Evolutionary conservation across 2,888 invertebrate species (phyloP), one percentile per base, ranked within the genome.

Genomic region (Silvanus unidentatus): DNA sequence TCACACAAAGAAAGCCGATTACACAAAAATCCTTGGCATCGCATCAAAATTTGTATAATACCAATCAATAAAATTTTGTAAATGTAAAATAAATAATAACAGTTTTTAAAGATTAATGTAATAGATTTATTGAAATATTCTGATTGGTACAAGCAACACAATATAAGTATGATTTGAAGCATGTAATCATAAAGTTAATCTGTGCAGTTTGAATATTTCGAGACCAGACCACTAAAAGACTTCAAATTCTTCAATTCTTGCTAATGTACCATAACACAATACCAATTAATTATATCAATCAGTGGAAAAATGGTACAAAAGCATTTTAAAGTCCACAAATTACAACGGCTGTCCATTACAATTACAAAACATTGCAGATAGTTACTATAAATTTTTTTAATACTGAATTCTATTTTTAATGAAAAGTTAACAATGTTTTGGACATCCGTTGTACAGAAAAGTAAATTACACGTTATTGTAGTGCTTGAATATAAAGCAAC

Each of bases 21-120:
- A 93, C 65, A 93, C 95, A 0, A 97, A 97, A 73, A 71, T 98
- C 39, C 71, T 97, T 58, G 87, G 91, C 1, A 89, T 97, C 57
- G 90, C 95, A 5, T 84, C 90, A 38, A 86, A 79, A 74, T 94
- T 91, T 81, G 82, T 94, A 36, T 94, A 62, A 14, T 28, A 8
- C 9, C n/a, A n/a, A 34, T 37, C 16, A 6, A n/a, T 37, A 37
- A 10, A n/a, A 28, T 36, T n/a, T n/a, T n/a, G n/a, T n/a, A n/a
- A n/a, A n/a, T n/a, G n/a, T n/a, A n/a, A 32, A 5, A 32, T 32
- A 32, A 48, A 44, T 29, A 39, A 45, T 37, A 12, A 37, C 10
- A 16, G 29, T 8, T n/a, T n/a, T 15, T 16, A 43, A 47, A 15
- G 5, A 6, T 28, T 42, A 43, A 46, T 49, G 44, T 53, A 49